Conservation (phyloP, 2,113 vertebrate genomes). For the Vireo altiloquus region DNA sequence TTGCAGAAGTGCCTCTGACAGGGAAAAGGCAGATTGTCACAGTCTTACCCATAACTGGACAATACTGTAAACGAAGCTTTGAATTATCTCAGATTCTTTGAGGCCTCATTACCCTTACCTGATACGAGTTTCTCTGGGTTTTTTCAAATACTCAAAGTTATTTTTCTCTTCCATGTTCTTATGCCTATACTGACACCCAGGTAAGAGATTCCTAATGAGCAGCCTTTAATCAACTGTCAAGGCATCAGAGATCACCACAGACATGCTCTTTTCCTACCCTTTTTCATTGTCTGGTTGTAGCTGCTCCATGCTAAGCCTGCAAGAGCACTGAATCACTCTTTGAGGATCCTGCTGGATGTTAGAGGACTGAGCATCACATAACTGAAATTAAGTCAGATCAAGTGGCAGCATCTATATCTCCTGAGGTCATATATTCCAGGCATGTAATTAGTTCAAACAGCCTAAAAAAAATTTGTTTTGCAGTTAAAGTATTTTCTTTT, state of each 20-base stretch:
- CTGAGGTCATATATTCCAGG: background rate
- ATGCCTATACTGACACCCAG: background rate
- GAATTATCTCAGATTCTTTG: background rate
- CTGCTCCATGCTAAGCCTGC: background rate
- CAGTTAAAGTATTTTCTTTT: background rate
- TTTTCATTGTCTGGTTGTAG: background rate
- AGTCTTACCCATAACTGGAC: background rate
- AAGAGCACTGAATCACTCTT: background rate
- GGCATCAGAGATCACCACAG: background rate
- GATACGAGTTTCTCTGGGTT: background rate
- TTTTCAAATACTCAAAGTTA: background rate
- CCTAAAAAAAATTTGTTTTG: background rate
- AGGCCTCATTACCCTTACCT: background rate
- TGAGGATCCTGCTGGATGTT: background rate
- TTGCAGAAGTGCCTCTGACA: background rate
- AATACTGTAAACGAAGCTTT: background rate
- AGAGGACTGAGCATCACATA: background rate
- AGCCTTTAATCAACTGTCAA: background rate
- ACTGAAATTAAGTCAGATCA: background rate
- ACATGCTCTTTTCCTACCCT: background rate
- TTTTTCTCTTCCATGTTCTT: background rate
- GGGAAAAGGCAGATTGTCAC: background rate
- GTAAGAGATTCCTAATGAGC: background rate
- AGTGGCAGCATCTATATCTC: background rate
- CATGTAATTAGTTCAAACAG: background rate